Evolutionary conservation across 2,888 invertebrate genomes (phyloP).

Genomic region (Clostera curtula): DNA sequence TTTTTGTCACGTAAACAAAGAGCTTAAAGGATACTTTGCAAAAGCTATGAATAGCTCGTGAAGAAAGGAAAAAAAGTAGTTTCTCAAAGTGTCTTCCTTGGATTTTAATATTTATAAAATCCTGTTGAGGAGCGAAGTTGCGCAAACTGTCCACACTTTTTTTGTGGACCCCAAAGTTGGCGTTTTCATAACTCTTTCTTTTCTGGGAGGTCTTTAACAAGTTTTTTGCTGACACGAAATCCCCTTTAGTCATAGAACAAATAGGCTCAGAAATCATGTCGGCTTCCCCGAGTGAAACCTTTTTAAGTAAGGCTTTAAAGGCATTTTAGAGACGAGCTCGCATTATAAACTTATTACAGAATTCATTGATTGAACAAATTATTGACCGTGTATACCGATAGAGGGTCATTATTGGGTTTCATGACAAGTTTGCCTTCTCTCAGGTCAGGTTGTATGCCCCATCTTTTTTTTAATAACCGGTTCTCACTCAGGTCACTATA

Average conservation of each 20-base stretch:
- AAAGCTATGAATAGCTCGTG: constrained; percentile 37
- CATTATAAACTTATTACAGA: too few relatives aligned
- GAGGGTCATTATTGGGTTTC: too few relatives aligned
- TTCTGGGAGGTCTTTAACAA: constrained; percentile 52
- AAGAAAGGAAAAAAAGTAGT: constrained; percentile 43
- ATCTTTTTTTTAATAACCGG: too few relatives aligned
- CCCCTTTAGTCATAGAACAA: constrained; percentile 15
- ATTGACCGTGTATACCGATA: too few relatives aligned
- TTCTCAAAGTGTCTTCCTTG: constrained; percentile 45
- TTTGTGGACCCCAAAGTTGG: constrained; percentile 56
- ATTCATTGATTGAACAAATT: too few relatives aligned
- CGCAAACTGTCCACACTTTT: constrained; percentile 46
- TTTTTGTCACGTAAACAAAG: constrained; percentile 16
- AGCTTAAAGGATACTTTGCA: constrained; percentile 20
- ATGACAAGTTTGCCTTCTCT: too few relatives aligned
- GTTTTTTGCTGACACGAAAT: constrained; percentile 57
- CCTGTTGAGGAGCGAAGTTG: constrained; percentile 52
- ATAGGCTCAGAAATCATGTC: constrained; percentile 7
- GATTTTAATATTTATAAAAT: constrained; percentile 63
- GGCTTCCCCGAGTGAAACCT: too few relatives aligned
- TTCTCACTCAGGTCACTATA: too few relatives aligned
- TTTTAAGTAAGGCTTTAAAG: too few relatives aligned
- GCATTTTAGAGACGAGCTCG: too few relatives aligned
- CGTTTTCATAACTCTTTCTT: constrained; percentile 67
- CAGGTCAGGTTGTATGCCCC: too few relatives aligned